Percentiles rank a stretch among this genome's conserved stretches.
Evolutionary conservation across 2,888 invertebrate species (phyloP).

Genomic region (Zygogramma bicolorata): DNA sequence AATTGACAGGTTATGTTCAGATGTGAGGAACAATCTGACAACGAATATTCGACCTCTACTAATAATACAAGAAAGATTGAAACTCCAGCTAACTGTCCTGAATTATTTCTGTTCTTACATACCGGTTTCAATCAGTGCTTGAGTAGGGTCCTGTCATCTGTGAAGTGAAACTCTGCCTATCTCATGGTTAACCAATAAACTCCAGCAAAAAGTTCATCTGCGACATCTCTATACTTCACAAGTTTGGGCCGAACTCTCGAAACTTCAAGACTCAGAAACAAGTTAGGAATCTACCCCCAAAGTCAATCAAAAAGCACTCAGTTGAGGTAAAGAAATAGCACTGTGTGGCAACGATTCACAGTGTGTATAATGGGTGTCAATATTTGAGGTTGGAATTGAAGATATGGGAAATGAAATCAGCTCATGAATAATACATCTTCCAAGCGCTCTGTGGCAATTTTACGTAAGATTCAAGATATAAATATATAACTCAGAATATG

Average conservation of each 20-base stretch:
- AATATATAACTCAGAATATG: no score
- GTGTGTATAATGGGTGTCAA: no score
- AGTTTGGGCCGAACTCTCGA: not conserved
- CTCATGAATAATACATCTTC: no score
- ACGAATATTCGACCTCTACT: no score
- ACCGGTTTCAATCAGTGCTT: not conserved
- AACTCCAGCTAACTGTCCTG: not conserved
- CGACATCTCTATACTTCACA: slow-evolving; percentile 9
- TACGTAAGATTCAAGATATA: no score
- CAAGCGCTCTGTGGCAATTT: no score
- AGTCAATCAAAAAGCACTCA: slow-evolving; percentile 8
- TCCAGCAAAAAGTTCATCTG: not conserved
- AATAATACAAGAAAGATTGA: no score
- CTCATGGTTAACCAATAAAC: slow-evolving; percentile 5
- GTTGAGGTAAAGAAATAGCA: not conserved
- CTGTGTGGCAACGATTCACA: not conserved
- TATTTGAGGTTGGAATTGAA: no score
- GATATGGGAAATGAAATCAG: no score
- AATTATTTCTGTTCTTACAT: not conserved
- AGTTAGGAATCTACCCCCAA: not conserved
- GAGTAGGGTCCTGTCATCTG: not conserved
- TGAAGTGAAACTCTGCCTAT: not conserved
- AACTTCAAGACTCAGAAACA: not conserved
- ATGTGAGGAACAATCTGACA: no score
- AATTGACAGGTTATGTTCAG: no score